Evolutionary conservation across 1,140 invertebrate genomes (phyloP), one percentile per base, ranked within the genome.

Genomic region (Mesaphorura yosii): DNA sequence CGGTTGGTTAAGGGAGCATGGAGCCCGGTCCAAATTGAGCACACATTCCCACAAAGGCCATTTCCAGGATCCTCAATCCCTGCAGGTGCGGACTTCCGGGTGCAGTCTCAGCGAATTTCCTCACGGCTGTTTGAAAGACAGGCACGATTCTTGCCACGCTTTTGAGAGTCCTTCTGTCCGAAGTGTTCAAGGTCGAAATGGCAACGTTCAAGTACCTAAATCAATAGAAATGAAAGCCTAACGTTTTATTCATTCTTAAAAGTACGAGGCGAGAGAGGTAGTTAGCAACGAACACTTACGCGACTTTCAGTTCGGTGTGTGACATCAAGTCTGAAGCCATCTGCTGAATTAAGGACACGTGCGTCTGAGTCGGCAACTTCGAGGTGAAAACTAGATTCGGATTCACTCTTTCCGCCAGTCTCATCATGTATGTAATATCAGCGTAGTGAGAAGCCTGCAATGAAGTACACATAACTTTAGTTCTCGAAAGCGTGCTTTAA

Each of bases 301-400:
- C 41, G 29, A 62, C 19, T 48, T 62, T 62, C 12, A 34, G 44
- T 41, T 62, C 60, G n/a, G 60, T 62, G 26, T 56, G 48, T 22
- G 37, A 26, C 19, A 23, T 19, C 2, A 62, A 40, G 27, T 62
- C 60, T 3, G 51, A 40, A 14, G 57, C 54, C 48, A 62, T 51
- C 34, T 54, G 57, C 12, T 59, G 60, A 22, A 62, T 37, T 23
- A 62, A 52, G 12, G 60, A 48, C 15, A 59, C 19, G 25, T 59
- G 57, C 42, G 49, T 54, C 26, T 39, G 26, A n/a, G 48, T 28
- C 12, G 60, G 55, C 20, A 62, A 37, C 22, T 44, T 53, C 3
- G 22, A 19, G 2, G 46, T 55, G 25, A 57, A 59, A 5, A 62
- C 57, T 48, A 51, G 45, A 5, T 2, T n/a, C 5, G 57, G 42